Base-by-base conservation (phyloP, 2,888 invertebrate species). In the Steinernema hermaphroditum region DNA sequence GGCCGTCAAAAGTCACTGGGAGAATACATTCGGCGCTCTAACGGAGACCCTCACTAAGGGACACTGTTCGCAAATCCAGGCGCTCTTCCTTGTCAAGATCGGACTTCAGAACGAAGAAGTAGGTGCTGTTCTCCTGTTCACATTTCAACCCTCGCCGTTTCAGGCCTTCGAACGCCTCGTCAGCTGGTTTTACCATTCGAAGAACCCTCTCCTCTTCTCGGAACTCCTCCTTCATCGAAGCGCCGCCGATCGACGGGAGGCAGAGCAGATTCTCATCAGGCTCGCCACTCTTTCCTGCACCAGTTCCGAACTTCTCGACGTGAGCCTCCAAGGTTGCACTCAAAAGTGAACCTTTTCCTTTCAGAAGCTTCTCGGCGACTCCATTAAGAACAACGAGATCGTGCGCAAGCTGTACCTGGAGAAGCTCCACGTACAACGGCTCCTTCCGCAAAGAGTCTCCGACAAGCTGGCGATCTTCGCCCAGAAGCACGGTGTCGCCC, bases 361-460 rank as follows among this genome's bases (percentile, higher is more conserved):
- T 24, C 54, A 54, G 54, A 54, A 54, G 27, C 54, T 54, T 12
- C 54, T 54, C 22, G 54, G 54, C 9, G 54, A 54, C 27, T 14
- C 54, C 27, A 54, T 54, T 16, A 54, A 54, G 19, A 54, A 14
- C 54, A 16, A 54, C 27, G 54, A 54, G 6, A 16, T 54, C 6
- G 54, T 54, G 2, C 22, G 27, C 6, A 22, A 54, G 12, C 54
- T 54, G 6, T 54, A 54, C 54, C 9, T 16, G 24, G 54, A 54
- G 54, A 54, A 54, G 27, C 22, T 54, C 19, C 54, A 24, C 54
- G 54, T 54, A 14, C 54, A 54, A 27, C 22, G 54, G 2, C 54
- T 54, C 54, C 14, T 27, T 6, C 22, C 27, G 6, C 2, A 27
- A 1, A 22, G 54, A 9, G 19, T 54, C 54, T 54, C 54, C 24